A percentile compares a stretch with the other conserved stretches of the same genome.
phyloP scores from a whole-genome alignment of 2,797 vertebrate species.

The Limnodromus scolopaceus region DNA sequence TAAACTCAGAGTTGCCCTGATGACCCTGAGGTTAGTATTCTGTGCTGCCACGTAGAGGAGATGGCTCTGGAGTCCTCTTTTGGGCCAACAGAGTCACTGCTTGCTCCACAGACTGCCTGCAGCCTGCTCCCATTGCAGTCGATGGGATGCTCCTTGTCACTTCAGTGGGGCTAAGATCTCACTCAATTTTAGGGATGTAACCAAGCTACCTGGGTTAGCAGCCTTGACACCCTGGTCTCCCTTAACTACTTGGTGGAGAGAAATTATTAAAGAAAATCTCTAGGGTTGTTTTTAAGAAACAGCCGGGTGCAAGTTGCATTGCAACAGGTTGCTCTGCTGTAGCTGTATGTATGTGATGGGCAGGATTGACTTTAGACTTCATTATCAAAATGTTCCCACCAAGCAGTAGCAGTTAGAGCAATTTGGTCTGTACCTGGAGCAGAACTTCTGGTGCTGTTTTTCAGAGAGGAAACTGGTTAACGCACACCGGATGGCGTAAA shows the following conservation, averaged over 20 bases:
- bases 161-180: neutral
- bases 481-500: rapidly evolving
- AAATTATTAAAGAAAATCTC: neutral
- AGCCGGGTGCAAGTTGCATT: neutral
- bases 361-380: neutral
- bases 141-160: neutral
- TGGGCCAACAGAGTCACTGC: neutral
- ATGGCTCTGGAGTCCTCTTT: neutral
- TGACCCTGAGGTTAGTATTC: constrained; percentile 17
- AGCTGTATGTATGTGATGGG: neutral
- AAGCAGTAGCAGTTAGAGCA: neutral
- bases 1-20: constrained; percentile 2
- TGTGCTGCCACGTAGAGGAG: neutral
- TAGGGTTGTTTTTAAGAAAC: neutral
- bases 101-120: neutral
- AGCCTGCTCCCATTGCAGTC: neutral
- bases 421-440: neutral
- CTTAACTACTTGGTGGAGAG: neutral
- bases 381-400: neutral
- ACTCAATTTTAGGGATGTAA: neutral
- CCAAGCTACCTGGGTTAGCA: neutral
- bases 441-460: neutral
- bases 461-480: neutral
- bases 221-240: neutral
- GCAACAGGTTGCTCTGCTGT: neutral